Conservation (phyloP, 2,113 vertebrate genomes). For the Callospermophilus lateralis region DNA sequence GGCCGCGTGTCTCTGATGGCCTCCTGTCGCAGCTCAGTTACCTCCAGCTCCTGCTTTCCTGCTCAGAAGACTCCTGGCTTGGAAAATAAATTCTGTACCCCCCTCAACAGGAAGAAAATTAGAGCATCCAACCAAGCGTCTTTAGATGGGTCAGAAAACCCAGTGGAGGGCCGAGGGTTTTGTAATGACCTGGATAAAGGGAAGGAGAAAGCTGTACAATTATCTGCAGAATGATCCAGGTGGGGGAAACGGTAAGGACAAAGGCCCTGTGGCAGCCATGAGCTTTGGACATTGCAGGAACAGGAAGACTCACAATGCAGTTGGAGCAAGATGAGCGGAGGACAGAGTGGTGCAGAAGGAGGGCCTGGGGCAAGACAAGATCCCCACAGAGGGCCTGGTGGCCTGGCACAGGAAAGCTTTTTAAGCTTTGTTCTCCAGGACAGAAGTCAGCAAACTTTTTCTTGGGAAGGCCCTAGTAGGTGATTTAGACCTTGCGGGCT, state of each 20-base stretch:
- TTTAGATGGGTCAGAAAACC: not conserved
- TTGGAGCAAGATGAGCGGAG: not conserved
- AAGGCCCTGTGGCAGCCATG: not conserved
- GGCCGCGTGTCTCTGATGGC: accelerated
- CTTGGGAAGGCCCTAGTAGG: not conserved
- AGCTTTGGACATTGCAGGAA: not conserved
- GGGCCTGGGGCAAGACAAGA: accelerated
- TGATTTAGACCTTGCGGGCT: not conserved
- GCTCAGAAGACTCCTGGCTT: not conserved
- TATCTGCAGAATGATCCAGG: no score
- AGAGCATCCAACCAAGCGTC: not conserved
- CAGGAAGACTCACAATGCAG: not conserved
- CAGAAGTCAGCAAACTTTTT: not conserved
- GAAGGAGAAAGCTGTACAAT: not conserved
- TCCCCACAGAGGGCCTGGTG: not conserved
- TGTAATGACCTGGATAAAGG: not conserved
- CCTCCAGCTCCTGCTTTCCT: accelerated
- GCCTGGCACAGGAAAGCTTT: not conserved
- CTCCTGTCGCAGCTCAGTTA: accelerated
- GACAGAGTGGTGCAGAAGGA: not conserved
- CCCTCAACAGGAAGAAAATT: not conserved
- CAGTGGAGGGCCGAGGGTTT: not conserved
- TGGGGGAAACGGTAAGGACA: not conserved
- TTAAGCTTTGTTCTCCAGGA: not conserved
- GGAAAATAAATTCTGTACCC: not conserved